Conservation (phyloP, 2,113 vertebrate species). For the Haemorhous mexicanus region DNA sequence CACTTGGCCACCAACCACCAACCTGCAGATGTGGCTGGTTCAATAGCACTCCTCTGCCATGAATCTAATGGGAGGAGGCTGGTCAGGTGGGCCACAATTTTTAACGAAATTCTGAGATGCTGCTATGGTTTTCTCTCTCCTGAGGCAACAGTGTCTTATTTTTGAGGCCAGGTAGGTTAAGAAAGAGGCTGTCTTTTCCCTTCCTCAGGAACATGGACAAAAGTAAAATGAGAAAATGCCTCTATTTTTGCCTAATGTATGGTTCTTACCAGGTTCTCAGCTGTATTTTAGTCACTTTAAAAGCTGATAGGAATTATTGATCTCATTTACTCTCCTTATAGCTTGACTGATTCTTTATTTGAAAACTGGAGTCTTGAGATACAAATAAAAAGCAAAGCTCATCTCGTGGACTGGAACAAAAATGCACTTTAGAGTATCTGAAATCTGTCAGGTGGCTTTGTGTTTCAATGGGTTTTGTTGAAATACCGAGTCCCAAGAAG, state of each 20-base stretch:
- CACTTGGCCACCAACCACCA: background rate
- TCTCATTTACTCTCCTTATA: slow-evolving; percentile 1
- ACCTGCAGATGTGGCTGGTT: background rate
- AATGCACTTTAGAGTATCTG: background rate
- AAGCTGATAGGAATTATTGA: slow-evolving; percentile 25
- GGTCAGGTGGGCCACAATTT: background rate
- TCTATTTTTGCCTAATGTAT: background rate
- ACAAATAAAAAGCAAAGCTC: background rate
- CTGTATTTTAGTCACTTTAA: background rate
- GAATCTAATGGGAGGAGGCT: background rate
- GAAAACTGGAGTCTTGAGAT: background rate
- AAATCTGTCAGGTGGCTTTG: background rate
- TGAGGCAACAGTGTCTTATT: background rate
- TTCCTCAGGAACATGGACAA: background rate
- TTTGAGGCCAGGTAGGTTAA: background rate
- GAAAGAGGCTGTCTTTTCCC: background rate
- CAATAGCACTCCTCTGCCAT: background rate
- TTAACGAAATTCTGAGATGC: background rate
- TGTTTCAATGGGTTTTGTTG: background rate
- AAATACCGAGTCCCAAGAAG: background rate
- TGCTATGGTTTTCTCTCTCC: background rate
- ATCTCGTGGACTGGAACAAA: background rate
- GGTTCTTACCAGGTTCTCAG: background rate
- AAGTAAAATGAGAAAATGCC: background rate
- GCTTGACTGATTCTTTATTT: slow-evolving; percentile 19